Evolutionary conservation across 2,888 invertebrate species (phyloP), one percentile per base, ranked within the genome.

Genomic region (Drosophila aldrichi): DNA sequence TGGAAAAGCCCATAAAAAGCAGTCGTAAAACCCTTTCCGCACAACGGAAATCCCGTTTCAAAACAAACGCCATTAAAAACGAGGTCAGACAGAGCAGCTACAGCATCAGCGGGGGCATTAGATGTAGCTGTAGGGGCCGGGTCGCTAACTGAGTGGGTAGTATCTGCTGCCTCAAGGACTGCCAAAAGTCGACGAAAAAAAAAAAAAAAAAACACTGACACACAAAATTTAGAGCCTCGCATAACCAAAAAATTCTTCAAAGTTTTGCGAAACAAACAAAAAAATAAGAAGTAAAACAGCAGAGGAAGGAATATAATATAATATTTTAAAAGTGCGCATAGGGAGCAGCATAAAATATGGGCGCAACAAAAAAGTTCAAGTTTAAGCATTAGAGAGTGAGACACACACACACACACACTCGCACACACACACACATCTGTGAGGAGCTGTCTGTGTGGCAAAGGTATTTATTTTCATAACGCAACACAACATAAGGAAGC

Each of bases 391-490:
- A 40, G 60, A 49, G 20, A 41, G 22, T 41, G 49, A 54, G 29
- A 34, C 20, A 51, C 44, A 70, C 48, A 54, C 49, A 43, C 56
- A 52, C 32, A 41, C 20, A 46, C 4, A 25, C 25, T 25, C 29
- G 38, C 43, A 51, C 41, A 34, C 48, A 43, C 32, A 56, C 51
- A 25, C 25, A 25, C 25, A 25, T 51, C 65, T 57, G 22, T 48
- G 65, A 44, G 52, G 59, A 25, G 57, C 59, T 70, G 70, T 64
- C 43, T 65, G 70, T 67, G 63, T 78, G 79, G 63, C 73, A 86
- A 86, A 87, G 90, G 86, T 87, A 87, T 87, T 87, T 87, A 87
- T 90, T 87, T 87, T 88, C 90, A 87, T 90, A 87, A 87, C 90
- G 83, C 90, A 85, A 72, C 82, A 88, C 90, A 87, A 86, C 90